Evolutionary conservation across 2,113 vertebrate genomes (phyloP), one percentile per base, ranked within the genome.

Genomic region (Daboia siamensis): DNA sequence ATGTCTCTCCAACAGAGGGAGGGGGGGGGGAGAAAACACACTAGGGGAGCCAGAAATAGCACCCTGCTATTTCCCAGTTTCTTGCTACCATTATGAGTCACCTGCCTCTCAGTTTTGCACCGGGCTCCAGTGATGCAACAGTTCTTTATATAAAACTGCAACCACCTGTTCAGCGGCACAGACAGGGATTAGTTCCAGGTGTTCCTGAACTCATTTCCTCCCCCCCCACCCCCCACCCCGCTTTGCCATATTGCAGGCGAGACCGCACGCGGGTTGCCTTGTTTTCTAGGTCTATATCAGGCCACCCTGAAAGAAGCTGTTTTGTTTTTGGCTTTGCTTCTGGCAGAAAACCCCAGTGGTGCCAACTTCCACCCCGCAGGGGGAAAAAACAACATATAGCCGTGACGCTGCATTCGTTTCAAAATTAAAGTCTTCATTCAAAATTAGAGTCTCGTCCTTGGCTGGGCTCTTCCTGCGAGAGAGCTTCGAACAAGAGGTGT

Each of bases 351-450:
- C 29, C 87, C 92, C 64, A 10, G 2, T 1, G 88, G 55, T 52
- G 56, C 74, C 55, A 61, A 48, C 74, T 56, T 26, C 61, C 24
- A 74, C 26, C 80, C 80, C 88, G 3, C 21, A 3, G n/a, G 46
- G 57, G 64, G n/a, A n/a, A 15, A 9, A n/a, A 86, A 44, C 33
- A 56, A 87, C 88, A 92, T 11, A 54, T 11, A 86, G 80, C 2
- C n/a, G 15, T 4, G n/a, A 93, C n/a, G 17, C 46, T 17, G 23
- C 29, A 56, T 64, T 93, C 39, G 23, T 64, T 90, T 90, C 88
- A 86, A 90, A 92, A 89, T 92, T 52, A 92, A 88, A 92, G 88
- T 90, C 92, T 92, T 92, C 92, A 92, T 92, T 92, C 88, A 92
- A 92, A 92, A 92, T 92, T 86, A 86, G 88, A 90, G 88, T 54